Conservation (phyloP, 2,797 vertebrate species). For the Austrolebias charrua region DNA sequence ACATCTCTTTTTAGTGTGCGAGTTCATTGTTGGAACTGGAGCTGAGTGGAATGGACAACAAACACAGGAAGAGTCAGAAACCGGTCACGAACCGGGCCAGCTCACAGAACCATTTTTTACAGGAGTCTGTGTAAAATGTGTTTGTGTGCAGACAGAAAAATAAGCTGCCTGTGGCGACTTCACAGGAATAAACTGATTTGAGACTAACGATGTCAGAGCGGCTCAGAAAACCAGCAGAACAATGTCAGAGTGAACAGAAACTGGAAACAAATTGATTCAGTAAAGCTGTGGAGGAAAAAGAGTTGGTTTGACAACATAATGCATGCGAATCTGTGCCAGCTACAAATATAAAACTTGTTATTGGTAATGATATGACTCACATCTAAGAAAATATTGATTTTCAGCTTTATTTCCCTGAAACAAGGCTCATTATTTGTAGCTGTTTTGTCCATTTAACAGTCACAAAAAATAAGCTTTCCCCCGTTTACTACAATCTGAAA, state of each 20-base stretch:
- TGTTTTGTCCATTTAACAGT: not conserved
- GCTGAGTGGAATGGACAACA: not conserved
- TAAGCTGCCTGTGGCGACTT: conserved; percentile 19
- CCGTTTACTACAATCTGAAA: too few species aligned
- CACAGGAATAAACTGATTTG: conserved; percentile 25
- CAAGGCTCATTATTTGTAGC: not conserved
- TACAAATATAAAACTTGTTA: conserved; percentile 29
- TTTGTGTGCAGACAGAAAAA: conserved; percentile 13
- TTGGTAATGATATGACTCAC: conserved; percentile 34
- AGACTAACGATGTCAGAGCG: conserved; percentile 1
- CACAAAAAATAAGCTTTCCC: not conserved
- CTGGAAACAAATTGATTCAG: conserved; percentile 23
- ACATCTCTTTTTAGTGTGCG: too few species aligned
- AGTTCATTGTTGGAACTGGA: too few species aligned
- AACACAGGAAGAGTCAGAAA: not conserved
- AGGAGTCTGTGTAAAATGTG: not conserved
- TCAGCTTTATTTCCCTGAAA: conserved; percentile 16
- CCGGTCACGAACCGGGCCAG: conserved; percentile 3
- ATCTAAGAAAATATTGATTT: conserved; percentile 44
- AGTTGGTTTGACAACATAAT: conserved; percentile 8
- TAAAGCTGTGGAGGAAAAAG: conserved; percentile 8
- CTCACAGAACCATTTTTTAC: conserved; percentile 7
- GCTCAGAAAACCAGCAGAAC: conserved; percentile 19
- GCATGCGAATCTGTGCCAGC: conserved; percentile 23
- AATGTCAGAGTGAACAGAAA: conserved; percentile 13